Percentiles rank a stretch among this genome's conserved stretches.
These are phyloP conservation scores for Agrochola macilenta DNA, from an alignment of 2,888 invertebrate genomes.

Conservation along the genomic window DNA sequence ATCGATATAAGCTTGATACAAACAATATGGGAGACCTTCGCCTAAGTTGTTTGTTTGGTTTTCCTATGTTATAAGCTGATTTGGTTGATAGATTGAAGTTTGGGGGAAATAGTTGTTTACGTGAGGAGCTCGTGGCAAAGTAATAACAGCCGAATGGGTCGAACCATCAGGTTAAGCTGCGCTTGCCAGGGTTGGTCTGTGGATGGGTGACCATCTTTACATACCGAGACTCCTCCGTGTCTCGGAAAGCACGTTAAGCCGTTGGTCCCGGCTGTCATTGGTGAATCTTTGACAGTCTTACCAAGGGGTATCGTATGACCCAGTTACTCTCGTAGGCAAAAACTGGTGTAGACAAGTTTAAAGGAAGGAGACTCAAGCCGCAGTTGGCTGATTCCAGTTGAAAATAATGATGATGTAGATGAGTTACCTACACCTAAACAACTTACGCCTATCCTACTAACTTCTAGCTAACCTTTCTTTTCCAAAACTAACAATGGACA, in stretches of 20 bases:
- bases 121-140: too few relatives aligned
- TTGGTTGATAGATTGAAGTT: not conserved
- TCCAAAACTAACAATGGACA: not conserved
- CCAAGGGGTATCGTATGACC: too few relatives aligned
- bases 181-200: too few relatives aligned
- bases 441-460: not conserved
- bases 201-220: too few relatives aligned
- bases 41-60: conserved; percentile 13
- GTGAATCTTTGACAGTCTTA: too few relatives aligned
- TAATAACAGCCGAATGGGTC: too few relatives aligned
- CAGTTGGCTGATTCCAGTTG: not conserved
- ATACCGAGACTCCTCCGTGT: too few relatives aligned
- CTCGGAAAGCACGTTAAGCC: too few relatives aligned
- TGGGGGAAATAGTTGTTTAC: not conserved
- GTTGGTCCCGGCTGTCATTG: too few relatives aligned
- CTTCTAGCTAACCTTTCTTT: not conserved
- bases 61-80: not conserved
- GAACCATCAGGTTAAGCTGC: too few relatives aligned
- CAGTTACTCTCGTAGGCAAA: too few relatives aligned
- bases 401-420: not conserved
- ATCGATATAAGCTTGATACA: conserved; percentile 23
- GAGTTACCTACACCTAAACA: too few relatives aligned
- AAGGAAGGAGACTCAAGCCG: not conserved
- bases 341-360: not conserved
- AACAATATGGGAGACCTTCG: conserved; percentile 1